Evolutionary conservation across 2,797 vertebrate species (phyloP), one percentile per base, ranked within the genome.

Genomic region (Distichodus sexfasciatus): DNA sequence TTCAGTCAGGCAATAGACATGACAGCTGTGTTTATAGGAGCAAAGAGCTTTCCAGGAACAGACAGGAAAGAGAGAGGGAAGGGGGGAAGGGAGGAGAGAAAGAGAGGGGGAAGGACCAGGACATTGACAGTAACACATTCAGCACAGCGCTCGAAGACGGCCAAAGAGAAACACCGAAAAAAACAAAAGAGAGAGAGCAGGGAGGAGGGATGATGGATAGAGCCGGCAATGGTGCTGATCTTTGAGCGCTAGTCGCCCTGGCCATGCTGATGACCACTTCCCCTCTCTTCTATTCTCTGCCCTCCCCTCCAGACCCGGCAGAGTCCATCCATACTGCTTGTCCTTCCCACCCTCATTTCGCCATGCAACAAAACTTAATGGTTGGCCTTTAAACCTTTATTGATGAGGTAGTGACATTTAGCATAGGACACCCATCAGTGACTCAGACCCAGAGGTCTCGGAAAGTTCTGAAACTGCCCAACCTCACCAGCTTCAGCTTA

Each of bases 1-100:
- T 89, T 81, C 82, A 79, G 67, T 85, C 83, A 87, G 83, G 80
- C 88, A 86, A 92, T 86, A 87, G 91, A 94, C 88, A 93, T 94
- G 91, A 89, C 90, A 91, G 91, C 90, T 87, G 81, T 88, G 80
- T 84, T 84, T 84, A 89, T 90, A 86, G 68, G 46, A 60, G 65
- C 28, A 38, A 66, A 58, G 63, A 71, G 69, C 47, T 66, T 67
- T 69, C 70, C 71, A 79, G 66, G 51, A 76, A 58, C 44, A 69
- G 70, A 62, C 50, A 67, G 70, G 47, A 28, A 51, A 57, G 62
- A 55, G 55, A 65, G 68, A 40, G 44, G 54, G 47, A 53, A 26
- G 33, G 35, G 65, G 47, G 71, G 40, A 64, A 59, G n/a, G n/a
- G n/a, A 67, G 70, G 47, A 28, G 47, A 57, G 62, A 55, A 55